Percentiles rank a stretch among this genome's conserved stretches.
Conservation (phyloP, 2,113 vertebrate genomes). For the Phyllostomus discolor region DNA sequence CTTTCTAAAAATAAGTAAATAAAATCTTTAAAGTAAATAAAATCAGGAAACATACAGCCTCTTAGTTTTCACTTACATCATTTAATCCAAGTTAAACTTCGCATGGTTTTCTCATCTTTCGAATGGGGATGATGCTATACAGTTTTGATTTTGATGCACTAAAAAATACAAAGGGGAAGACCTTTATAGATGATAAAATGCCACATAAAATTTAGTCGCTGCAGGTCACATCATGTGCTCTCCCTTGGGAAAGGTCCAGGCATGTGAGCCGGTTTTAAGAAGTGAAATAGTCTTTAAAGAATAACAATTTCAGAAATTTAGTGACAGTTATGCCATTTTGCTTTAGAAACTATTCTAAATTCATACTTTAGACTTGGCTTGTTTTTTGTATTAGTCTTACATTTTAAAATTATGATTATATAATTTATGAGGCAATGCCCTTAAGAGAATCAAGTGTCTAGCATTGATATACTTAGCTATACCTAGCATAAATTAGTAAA, state of each 20-base stretch:
- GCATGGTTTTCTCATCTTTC: neutral
- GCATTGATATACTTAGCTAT: constrained; percentile 5
- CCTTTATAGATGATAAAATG: neutral
- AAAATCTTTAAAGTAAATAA: neutral
- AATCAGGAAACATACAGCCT: neutral
- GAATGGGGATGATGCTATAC: neutral
- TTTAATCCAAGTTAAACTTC: constrained; percentile 9
- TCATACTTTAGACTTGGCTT: neutral
- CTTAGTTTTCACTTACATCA: neutral
- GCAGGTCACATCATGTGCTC: neutral
- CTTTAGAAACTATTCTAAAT: constrained; percentile 5
- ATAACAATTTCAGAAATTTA: constrained; percentile 10
- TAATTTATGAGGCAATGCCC: neutral
- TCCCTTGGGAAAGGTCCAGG: neutral
- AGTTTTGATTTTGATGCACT: constrained; percentile 7
- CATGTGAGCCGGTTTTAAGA: neutral
- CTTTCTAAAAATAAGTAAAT: too few relatives aligned
- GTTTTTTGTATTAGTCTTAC: neutral
- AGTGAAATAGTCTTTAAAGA: neutral
- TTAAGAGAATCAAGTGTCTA: constrained; percentile 1
- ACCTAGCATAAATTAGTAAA: constrained; percentile 32
- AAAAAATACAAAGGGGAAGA: neutral
- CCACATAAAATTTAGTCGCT: neutral
- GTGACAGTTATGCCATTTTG: neutral
- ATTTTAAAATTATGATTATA: constrained; percentile 21